Evolutionary conservation across 2,113 vertebrate genomes (phyloP).

Genomic region (Bubo blakistoni): DNA sequence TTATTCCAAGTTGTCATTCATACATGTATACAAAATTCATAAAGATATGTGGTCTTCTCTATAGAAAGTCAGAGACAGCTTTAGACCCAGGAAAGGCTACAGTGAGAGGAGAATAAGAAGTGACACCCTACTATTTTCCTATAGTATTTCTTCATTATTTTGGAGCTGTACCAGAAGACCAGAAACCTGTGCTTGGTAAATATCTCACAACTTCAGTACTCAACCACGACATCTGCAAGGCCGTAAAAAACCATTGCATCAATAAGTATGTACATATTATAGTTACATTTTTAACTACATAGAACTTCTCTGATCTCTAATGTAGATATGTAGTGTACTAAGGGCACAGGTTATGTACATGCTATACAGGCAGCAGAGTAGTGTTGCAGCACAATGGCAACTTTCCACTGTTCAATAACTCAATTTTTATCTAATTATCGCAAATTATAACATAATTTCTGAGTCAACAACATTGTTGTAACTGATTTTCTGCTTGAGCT

Average conservation of each 20-base stretch:
- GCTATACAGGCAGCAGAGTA: not conserved
- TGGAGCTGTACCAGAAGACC: not conserved
- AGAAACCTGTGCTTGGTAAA: not conserved
- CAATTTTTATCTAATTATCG: constrained; percentile 39
- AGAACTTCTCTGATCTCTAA: not conserved
- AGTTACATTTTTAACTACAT: not conserved
- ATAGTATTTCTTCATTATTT: not conserved
- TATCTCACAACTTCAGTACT: not conserved
- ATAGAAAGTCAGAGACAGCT: not conserved
- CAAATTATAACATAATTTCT: constrained; percentile 32
- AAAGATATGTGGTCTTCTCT: not conserved
- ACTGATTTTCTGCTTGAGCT: constrained; percentile 51
- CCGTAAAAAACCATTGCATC: not conserved
- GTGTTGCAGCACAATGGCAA: not conserved
- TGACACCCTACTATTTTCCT: not conserved
- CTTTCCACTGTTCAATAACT: not conserved
- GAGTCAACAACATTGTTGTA: constrained; percentile 24
- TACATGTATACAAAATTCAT: not conserved
- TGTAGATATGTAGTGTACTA: not conserved
- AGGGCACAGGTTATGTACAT: not conserved
- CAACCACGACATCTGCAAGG: not conserved
- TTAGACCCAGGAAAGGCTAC: not conserved
- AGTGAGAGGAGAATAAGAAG: not conserved
- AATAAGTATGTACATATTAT: not conserved
- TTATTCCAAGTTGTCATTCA: not conserved